A percentile compares a stretch with the other conserved stretches of the same genome.
phyloP scores from a whole-genome alignment of 2,888 invertebrate species.

The Noctuana brunneofusca region DNA sequence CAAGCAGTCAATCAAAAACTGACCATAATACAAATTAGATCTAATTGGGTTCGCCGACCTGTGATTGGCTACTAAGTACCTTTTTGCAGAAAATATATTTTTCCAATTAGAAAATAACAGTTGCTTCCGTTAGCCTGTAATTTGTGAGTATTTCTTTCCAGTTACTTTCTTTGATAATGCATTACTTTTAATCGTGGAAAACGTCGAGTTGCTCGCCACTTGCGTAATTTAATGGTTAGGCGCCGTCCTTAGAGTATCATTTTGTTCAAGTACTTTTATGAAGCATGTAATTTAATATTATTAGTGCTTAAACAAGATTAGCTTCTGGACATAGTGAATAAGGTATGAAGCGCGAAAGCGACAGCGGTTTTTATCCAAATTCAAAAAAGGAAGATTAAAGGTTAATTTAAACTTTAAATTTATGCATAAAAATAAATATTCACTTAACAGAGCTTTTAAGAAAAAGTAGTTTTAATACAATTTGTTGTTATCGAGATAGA shows the following conservation, averaged over 20 bases:
- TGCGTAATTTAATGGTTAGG: constrained; percentile 25
- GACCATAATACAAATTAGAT: constrained; percentile 51
- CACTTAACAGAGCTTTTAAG: constrained; percentile 16
- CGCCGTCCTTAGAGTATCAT: constrained; percentile 18
- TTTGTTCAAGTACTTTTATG: constrained; percentile 8
- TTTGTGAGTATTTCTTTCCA: constrained; percentile 52
- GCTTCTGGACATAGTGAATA: neutral
- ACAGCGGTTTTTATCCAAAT: neutral
- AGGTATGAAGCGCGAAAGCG: neutral
- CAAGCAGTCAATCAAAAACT: constrained; percentile 34
- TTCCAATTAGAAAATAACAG: constrained; percentile 56
- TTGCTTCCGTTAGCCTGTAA: constrained; percentile 53
- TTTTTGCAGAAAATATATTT: constrained; percentile 49
- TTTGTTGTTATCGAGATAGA: neutral
- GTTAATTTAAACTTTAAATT: too few species aligned
- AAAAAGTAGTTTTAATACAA: constrained; percentile 8
- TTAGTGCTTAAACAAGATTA: constrained; percentile 5
- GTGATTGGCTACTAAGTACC: constrained; percentile 35
- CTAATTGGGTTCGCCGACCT: constrained; percentile 45
- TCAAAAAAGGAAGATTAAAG: too few species aligned
- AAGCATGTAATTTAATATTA: constrained; percentile 15
- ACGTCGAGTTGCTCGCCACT: constrained; percentile 18
- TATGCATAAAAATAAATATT: too few species aligned
- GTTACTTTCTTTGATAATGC: constrained; percentile 34
- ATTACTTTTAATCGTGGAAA: constrained; percentile 37